Percentiles rank a stretch among this genome's conserved stretches.
These are phyloP conservation scores for Rhabdophis nuchalis DNA, from an alignment of 2,797 vertebrate genomes.

Conservation along the genomic window DNA sequence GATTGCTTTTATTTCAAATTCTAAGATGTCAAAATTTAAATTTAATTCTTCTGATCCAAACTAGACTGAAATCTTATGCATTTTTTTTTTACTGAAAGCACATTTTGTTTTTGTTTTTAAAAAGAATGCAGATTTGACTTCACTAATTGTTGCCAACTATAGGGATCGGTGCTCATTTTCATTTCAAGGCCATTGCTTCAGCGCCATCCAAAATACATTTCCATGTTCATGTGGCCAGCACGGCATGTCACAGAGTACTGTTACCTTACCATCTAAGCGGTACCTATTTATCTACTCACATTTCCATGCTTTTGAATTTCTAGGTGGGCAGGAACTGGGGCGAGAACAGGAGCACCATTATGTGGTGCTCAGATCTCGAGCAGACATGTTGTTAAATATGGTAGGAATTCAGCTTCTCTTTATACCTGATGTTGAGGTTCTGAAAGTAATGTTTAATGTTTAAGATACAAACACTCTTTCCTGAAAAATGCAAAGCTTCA, in stretches of 20 bases:
- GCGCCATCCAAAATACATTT: background rate
- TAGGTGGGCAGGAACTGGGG: background rate
- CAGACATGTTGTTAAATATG: background rate
- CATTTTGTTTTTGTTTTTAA: background rate
- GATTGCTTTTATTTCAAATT: background rate
- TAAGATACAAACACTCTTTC: background rate
- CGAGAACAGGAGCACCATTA: background rate
- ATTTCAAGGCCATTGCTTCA: background rate
- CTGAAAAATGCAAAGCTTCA: background rate
- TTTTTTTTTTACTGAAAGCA: background rate
- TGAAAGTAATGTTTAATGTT: background rate
- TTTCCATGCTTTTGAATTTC: background rate
- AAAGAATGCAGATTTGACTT: background rate
- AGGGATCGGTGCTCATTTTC: background rate
- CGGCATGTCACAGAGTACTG: fast-evolving
- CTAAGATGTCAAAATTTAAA: background rate
- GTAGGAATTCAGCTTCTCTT: background rate
- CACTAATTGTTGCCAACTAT: background rate
- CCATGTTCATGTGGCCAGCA: background rate
- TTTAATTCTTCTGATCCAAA: background rate
- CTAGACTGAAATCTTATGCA: background rate
- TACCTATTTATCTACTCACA: background rate
- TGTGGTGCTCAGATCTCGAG: background rate
- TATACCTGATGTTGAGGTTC: background rate
- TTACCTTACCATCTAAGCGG: background rate